Percentiles rank a stretch among this genome's conserved stretches.
These are phyloP conservation scores for Erynnis tages DNA, from an alignment of 2,888 invertebrate genomes.

Conservation along the genomic window DNA sequence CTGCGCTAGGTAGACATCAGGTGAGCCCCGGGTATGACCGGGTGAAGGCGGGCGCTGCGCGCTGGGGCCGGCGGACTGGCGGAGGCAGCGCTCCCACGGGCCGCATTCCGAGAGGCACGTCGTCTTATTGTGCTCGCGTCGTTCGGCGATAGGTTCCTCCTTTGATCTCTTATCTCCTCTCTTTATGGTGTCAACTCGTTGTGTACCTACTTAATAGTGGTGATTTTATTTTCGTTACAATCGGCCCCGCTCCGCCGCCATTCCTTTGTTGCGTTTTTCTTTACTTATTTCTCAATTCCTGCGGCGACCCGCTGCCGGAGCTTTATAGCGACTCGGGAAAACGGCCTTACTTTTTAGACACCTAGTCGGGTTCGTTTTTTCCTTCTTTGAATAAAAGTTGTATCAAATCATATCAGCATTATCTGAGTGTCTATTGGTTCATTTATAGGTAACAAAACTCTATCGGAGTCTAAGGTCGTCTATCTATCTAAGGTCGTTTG, in stretches of 20 bases:
- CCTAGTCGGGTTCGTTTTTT: too few species aligned
- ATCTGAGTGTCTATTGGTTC: too few species aligned
- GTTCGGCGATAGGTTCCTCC: conserved; percentile 32
- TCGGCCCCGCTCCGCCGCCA: conserved; percentile 29
- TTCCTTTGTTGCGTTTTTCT: conserved; percentile 24
- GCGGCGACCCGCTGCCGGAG: not conserved
- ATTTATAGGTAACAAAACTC: too few species aligned
- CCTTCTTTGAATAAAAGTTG: too few species aligned
- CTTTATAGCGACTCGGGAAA: not conserved
- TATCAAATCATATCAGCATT: too few species aligned
- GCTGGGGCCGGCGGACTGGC: not conserved
- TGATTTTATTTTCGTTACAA: conserved; percentile 33
- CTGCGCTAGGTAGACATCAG: too few species aligned
- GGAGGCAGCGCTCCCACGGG: conserved; percentile 38
- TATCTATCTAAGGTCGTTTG: too few species aligned
- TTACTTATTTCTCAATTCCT: conserved; percentile 5
- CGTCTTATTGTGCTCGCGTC: conserved; percentile 37
- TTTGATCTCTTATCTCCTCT: conserved; percentile 39
- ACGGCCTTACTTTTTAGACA: not conserved
- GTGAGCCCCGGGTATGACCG: too few species aligned
- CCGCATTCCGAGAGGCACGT: conserved; percentile 41
- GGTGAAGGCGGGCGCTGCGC: too few species aligned
- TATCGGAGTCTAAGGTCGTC: too few species aligned
- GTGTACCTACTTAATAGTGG: conserved; percentile 38
- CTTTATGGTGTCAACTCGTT: conserved; percentile 42